phyloP scores from a whole-genome alignment of 1,140 invertebrate species.

The Macrosteles quadrilineatus region DNA sequence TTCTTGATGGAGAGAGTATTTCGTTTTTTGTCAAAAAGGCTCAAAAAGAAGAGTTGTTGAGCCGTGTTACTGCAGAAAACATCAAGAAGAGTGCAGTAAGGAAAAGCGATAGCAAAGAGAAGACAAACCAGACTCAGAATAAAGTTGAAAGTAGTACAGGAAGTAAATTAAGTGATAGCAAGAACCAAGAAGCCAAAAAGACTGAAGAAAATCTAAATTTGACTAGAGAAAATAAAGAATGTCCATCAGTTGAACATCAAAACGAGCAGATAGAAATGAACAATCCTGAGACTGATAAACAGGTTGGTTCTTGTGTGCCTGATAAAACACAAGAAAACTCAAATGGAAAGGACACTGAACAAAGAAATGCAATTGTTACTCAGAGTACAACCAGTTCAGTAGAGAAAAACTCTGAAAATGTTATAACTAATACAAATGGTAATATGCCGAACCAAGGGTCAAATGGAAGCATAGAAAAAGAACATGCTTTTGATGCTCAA shows the following conservation, averaged over 20 bases:
- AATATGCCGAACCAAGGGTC: no score
- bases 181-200: not conserved
- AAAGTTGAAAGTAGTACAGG: not conserved
- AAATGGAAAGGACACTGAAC: not conserved
- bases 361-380: not conserved
- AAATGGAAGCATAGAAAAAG: no score
- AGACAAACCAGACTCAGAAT: not conserved
- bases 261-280: no score
- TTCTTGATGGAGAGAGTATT: not conserved
- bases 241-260: not conserved
- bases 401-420: no score
- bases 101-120: not conserved
- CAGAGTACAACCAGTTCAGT: not conserved
- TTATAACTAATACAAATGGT: no score
- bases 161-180: not conserved
- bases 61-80: not conserved
- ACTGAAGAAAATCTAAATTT: not conserved
- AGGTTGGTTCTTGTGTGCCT: no score
- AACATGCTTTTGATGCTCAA: no score
- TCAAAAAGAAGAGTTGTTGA: not conserved
- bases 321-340: no score
- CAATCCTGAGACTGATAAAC: no score
- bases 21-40: conserved; percentile 7
- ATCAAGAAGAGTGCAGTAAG: not conserved
- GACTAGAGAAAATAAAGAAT: not conserved